A percentile compares a stretch with the other conserved stretches of the same genome.
These are phyloP conservation scores for Hylia prasina DNA, from an alignment of 2,113 vertebrate species.

Conservation along the genomic window DNA sequence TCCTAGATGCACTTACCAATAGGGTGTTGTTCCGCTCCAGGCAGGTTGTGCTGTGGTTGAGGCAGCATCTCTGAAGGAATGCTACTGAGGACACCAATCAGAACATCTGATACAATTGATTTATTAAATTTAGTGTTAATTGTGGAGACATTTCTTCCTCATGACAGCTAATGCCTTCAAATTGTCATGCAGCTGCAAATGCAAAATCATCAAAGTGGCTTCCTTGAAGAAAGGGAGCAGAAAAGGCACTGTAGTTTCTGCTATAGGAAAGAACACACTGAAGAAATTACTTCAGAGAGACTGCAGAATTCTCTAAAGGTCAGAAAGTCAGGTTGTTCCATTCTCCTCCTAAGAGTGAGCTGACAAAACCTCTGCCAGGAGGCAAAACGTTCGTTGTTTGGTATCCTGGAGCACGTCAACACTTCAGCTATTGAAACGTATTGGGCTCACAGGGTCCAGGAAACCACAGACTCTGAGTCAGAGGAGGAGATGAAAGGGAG, in stretches of 20 bases:
- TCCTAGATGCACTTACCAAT: background rate
- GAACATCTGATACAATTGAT: background rate
- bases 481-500: conserved; percentile 11
- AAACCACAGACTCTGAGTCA: conserved; percentile 47
- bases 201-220: background rate
- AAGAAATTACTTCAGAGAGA: background rate
- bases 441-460: background rate
- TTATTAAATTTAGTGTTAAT: background rate
- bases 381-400: background rate
- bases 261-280: background rate
- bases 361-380: conserved; percentile 10
- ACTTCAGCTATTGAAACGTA: background rate
- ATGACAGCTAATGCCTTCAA: background rate
- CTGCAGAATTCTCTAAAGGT: background rate
- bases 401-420: conserved; percentile 18
- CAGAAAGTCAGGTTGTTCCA: conserved; percentile 1
- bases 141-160: background rate
- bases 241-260: background rate
- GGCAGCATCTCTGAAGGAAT: background rate
- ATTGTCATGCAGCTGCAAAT: background rate
- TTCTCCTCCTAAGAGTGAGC: background rate
- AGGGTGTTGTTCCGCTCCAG: background rate
- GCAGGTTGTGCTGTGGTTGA: background rate
- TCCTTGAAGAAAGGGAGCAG: background rate
- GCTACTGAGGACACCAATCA: background rate